These are phyloP conservation scores for Eubucco bourcierii DNA, from an alignment of 2,113 vertebrate genomes.

Conservation along the genomic window DNA sequence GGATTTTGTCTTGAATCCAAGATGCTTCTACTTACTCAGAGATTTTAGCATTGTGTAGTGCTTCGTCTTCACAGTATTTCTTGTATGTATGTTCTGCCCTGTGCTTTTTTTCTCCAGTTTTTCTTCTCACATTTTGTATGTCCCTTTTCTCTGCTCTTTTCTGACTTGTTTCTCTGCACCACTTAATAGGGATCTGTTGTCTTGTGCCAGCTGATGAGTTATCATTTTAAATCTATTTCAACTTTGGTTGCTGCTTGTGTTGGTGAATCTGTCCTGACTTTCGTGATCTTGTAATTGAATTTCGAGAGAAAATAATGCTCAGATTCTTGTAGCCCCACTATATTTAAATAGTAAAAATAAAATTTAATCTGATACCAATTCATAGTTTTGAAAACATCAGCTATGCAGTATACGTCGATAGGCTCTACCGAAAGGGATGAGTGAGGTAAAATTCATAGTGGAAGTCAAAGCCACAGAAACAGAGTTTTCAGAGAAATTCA, in stretches of 20 bases:
- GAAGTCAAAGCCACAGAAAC: background rate
- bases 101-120: background rate
- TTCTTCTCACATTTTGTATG: background rate
- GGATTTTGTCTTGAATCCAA: background rate
- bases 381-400: background rate
- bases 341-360: background rate
- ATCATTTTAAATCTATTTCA: background rate
- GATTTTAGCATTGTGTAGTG: background rate
- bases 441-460: background rate
- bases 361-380: rapidly evolving
- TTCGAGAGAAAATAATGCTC: background rate
- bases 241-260: background rate
- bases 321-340: background rate
- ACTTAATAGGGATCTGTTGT: background rate
- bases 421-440: background rate
- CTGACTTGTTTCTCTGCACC: background rate
- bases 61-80: background rate
- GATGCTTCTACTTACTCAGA: background rate
- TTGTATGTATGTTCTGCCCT: background rate
- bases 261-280: background rate
- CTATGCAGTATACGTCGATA: background rate
- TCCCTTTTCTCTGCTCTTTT: background rate
- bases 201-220: background rate
- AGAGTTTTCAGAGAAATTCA: background rate
- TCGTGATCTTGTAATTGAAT: background rate